phyloP scores from a whole-genome alignment of 2,888 invertebrate species.

The Omphaloscelis lunosa region DNA sequence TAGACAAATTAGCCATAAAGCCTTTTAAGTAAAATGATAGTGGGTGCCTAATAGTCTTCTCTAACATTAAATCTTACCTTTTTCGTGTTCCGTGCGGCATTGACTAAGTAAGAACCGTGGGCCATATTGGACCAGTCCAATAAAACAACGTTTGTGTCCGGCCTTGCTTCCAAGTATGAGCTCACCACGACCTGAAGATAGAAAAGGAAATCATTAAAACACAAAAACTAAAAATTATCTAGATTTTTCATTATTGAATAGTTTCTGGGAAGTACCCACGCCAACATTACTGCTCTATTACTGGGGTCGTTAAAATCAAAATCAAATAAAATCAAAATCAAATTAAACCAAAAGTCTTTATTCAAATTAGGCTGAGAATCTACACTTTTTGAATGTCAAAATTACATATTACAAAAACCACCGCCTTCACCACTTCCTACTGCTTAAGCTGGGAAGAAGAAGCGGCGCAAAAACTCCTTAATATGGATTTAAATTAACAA shows the following conservation, averaged over 20 bases:
- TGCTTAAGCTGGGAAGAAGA: too few relatives aligned
- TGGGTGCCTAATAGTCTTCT: slow-evolving; percentile 18
- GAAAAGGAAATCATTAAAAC: background rate
- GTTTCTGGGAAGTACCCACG: background rate
- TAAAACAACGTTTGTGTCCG: slow-evolving; percentile 84
- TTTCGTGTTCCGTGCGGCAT: slow-evolving; percentile 91
- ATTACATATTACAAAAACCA: too few relatives aligned
- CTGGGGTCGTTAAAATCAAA: too few relatives aligned
- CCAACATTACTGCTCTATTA: background rate
- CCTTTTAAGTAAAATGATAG: background rate
- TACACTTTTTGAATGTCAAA: too few relatives aligned
- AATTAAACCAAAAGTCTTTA: too few relatives aligned
- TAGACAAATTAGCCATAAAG: background rate
- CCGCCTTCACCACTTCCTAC: too few relatives aligned
- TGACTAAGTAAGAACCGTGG: slow-evolving; percentile 88
- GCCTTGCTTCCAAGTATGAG: slow-evolving; percentile 85
- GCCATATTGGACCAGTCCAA: slow-evolving; percentile 90
- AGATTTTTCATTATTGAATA: too few relatives aligned
- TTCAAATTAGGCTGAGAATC: too few relatives aligned
- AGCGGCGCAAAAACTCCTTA: too few relatives aligned
- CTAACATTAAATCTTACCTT: slow-evolving; percentile 78
- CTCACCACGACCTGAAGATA: slow-evolving; percentile 85
- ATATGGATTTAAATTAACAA: too few relatives aligned
- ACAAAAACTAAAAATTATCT: background rate
- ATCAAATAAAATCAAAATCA: too few relatives aligned